Evolutionary conservation across 2,113 vertebrate species (phyloP).

Genomic region (Calcarius ornatus): DNA sequence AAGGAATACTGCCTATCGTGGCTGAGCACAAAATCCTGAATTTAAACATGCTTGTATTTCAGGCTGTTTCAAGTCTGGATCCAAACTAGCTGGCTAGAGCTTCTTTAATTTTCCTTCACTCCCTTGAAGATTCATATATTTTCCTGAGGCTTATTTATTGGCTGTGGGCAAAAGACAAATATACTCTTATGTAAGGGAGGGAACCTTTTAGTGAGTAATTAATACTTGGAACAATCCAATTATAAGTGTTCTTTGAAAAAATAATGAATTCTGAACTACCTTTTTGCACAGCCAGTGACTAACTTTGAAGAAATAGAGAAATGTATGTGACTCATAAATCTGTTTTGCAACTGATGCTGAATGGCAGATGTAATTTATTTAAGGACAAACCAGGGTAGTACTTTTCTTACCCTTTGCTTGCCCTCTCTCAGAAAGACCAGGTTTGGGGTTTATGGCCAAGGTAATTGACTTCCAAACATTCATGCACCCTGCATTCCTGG

Average conservation of each 20-base stretch:
- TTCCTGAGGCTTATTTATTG: conserved; percentile 3
- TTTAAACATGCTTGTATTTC: neutral
- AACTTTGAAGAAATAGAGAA: conserved; percentile 1
- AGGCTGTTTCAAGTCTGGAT: neutral
- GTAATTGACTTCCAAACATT: neutral
- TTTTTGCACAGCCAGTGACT: conserved; percentile 6
- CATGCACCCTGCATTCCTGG: neutral
- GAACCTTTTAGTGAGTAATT: conserved; percentile 30
- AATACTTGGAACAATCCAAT: conserved; percentile 17
- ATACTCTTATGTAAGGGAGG: neutral
- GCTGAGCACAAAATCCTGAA: neutral
- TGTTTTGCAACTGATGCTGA: neutral
- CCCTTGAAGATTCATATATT: neutral
- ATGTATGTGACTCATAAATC: neutral
- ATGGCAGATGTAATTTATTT: neutral
- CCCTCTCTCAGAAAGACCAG: neutral
- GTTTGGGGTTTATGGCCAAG: neutral
- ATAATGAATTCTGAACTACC: neutral
- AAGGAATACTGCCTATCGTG: neutral
- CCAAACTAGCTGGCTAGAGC: neutral
- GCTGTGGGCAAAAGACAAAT: neutral
- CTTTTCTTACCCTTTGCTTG: neutral
- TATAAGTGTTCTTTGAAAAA: conserved; percentile 24
- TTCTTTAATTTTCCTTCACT: neutral
- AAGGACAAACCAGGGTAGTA: neutral